A percentile compares a stretch with the other conserved stretches of the same genome.
These are phyloP conservation scores for Psittacula derbiana DNA, from an alignment of 2,797 vertebrate species.

Conservation along the genomic window DNA sequence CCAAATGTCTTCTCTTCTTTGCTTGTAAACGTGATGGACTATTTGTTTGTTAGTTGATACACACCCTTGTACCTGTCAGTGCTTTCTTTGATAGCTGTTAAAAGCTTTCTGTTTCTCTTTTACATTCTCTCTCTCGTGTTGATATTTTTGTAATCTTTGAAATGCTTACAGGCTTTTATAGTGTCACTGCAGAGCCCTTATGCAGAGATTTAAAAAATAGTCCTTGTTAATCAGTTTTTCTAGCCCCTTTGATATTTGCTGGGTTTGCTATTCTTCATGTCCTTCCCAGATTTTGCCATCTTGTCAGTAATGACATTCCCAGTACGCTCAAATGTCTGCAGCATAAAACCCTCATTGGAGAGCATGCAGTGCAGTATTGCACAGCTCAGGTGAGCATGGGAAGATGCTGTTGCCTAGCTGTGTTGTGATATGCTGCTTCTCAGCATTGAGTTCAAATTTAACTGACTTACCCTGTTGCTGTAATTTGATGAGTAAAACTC, in stretches of 20 bases:
- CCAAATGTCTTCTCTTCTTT: background rate
- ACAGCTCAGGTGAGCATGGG: background rate
- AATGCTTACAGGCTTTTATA: background rate
- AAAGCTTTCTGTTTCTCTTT: background rate
- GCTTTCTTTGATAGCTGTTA: background rate
- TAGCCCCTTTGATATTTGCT: background rate
- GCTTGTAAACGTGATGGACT: background rate
- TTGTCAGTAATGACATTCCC: background rate
- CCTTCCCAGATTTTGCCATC: background rate
- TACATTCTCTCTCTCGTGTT: background rate
- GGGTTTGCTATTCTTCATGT: background rate
- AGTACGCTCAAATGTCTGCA: background rate
- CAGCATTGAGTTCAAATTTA: constrained; percentile 22
- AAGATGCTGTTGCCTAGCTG: background rate
- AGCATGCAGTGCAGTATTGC: background rate
- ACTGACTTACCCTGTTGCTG: constrained; percentile 13
- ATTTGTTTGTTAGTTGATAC: background rate
- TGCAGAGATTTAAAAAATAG: background rate
- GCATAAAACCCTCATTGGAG: background rate
- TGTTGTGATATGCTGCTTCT: background rate
- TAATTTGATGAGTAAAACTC: constrained; percentile 44
- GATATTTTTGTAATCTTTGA: constrained; percentile 9
- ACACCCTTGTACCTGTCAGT: background rate
- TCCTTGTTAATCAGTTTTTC: background rate
- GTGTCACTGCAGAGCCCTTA: background rate